Percentiles rank a stretch among this genome's conserved stretches.
phyloP scores from a whole-genome alignment of 1,140 invertebrate species.

The Chrysomallon squamiferum region DNA sequence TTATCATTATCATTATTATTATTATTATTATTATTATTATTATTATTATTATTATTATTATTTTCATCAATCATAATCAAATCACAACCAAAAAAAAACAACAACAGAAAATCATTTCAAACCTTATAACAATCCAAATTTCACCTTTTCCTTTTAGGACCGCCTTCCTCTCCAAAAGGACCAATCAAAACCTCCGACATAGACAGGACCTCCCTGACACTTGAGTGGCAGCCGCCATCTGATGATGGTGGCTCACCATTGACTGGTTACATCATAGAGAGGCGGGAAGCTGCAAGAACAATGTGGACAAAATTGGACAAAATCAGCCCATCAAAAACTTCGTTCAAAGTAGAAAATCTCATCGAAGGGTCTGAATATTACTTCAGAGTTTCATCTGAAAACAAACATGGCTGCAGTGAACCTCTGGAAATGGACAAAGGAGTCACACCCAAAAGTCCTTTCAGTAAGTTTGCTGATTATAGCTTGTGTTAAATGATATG shows the following conservation, averaged over 20 bases:
- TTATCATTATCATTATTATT: too few species aligned
- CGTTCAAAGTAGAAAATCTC: conserved; percentile 86
- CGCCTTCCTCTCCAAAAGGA: too few species aligned
- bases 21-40: too few species aligned
- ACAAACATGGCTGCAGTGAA: conserved; percentile 77
- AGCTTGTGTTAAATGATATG: too few species aligned
- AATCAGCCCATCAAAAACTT: conserved; percentile 50
- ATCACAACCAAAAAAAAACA: too few species aligned
- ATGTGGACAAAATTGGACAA: conserved; percentile 80
- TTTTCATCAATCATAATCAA: too few species aligned
- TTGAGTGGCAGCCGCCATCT: conserved; percentile 58
- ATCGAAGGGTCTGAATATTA: conserved; percentile 84
- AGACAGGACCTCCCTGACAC: conserved; percentile 62
- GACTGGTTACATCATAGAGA: conserved; percentile 60
- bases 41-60: too few species aligned
- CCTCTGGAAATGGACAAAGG: conserved; percentile 87
- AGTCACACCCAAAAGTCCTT: conserved; percentile 86
- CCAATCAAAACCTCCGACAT: conserved; percentile 65
- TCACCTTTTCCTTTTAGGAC: too few species aligned
- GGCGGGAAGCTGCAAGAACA: conserved; percentile 70
- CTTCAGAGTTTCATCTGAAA: conserved; percentile 87
- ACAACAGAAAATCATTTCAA: too few species aligned
- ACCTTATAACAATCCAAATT: too few species aligned
- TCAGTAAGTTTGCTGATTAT: conserved; percentile 73
- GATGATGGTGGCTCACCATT: conserved; percentile 59